Base-by-base conservation (phyloP, 2,888 invertebrate genomes). In the Aphelenchoides bicaudatus region DNA sequence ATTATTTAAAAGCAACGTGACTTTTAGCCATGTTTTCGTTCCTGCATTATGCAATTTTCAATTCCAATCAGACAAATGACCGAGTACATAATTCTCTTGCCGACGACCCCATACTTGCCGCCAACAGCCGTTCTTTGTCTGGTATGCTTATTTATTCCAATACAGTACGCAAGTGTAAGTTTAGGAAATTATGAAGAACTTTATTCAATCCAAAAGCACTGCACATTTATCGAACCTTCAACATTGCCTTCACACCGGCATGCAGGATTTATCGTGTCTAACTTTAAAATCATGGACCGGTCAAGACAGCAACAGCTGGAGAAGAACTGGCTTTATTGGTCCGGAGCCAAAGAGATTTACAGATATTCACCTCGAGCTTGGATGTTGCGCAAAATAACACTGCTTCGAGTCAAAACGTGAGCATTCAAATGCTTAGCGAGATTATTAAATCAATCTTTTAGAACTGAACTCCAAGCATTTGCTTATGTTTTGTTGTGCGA, bases 281-380 rank as follows among this genome's bases (percentile, higher is more conserved):
- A 71, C 13, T 76, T 73, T 63, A 73, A 76, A 39, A 54, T 76
- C 13, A 60, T 77, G 8, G 73, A 71, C 19, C 67, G 2, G 10
- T 46, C 2, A 28, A 48, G n/a, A 10, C 34, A 10, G 10, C 34
- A 19, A 25, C 43, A 6, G 6, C 25, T 75, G n/a, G 75, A 75
- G 53, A 67, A 67, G 48, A 63, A 66, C 28, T 76, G 76, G 76
- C 66, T 75, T 8, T 58, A 56, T 13, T 77, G 77, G 77, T 68
- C 72, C 3, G 77, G 78, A 10, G 77, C 78, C 2, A 59, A 73
- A 10, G 74, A 78, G 53, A 75, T 77, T 46, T 75, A 77, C 63
- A 77, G 75, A 51, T 71, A 72, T 56, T 74, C 76, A 21, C 77
- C 77, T 10, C 47, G 72, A 4, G 63, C 59, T 10, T 77, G 77